These are phyloP conservation scores for Parnassius apollo DNA, from an alignment of 2,888 invertebrate genomes.

Conservation along the genomic window DNA sequence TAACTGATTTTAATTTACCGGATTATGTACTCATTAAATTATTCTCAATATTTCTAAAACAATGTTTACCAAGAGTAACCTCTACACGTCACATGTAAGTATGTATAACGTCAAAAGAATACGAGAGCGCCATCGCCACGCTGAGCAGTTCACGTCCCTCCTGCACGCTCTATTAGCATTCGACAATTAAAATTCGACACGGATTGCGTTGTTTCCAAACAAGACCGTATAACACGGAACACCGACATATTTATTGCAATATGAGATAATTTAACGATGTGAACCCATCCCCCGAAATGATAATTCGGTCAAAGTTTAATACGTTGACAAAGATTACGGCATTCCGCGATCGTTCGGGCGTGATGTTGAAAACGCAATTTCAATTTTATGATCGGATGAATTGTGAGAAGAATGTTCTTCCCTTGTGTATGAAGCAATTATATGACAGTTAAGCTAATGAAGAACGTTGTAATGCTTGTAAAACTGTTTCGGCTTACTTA, in stretches of 20 bases:
- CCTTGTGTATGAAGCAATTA: constrained; percentile 37
- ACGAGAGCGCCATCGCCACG: neutral
- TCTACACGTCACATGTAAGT: neutral
- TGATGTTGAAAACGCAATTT: constrained; percentile 57
- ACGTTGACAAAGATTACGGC: constrained; percentile 70
- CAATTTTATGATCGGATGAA: constrained; percentile 68
- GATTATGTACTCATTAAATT: too few species aligned
- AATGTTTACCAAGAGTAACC: too few species aligned
- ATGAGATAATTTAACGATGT: constrained; percentile 77
- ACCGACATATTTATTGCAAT: constrained; percentile 75
- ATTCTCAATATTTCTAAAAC: too few species aligned
- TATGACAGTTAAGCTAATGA: constrained; percentile 54
- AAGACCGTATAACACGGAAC: constrained; percentile 43
- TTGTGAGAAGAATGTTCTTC: constrained; percentile 61
- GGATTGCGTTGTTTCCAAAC: constrained; percentile 74
- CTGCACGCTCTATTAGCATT: constrained; percentile 71
- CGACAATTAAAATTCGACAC: constrained; percentile 43
- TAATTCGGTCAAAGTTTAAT: constrained; percentile 81
- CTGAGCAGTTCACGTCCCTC: constrained; percentile 39
- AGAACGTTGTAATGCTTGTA: constrained; percentile 31
- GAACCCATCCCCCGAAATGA: constrained; percentile 59
- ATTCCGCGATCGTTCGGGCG: constrained; percentile 69
- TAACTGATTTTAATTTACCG: too few species aligned
- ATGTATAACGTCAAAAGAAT: constrained; percentile 1
- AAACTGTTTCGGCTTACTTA: constrained; percentile 22